Base-by-base conservation (phyloP, 2,113 vertebrate species). In the Tauraco erythrolophus region DNA sequence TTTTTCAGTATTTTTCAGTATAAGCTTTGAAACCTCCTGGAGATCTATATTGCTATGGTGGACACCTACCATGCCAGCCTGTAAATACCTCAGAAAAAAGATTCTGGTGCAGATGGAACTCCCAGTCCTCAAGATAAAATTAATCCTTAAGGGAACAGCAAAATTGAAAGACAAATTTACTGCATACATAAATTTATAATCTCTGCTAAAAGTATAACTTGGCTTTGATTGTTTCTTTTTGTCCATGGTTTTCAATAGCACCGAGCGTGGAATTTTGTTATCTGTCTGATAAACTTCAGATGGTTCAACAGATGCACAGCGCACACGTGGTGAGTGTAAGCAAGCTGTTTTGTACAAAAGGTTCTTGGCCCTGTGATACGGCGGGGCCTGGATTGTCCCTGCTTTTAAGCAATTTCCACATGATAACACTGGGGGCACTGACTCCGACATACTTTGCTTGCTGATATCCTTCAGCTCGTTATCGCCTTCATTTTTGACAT, bases 391-490 rank as follows among this genome's bases (percentile, higher is more conserved):
- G 37, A 8, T 14, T 75, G 76, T 54, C 54, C 33, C 65, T 88
- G 56, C 83, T 88, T 92, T 86, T 51, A 39, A 81, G 33, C 48
- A 35, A n/a, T 66, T 88, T 86, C 60, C 68, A 57, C 1, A 1
- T 75, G 94, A 71, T 94, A 91, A 81, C 94, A 81, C 2, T 68
- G 91, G 71, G 53, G 68, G 43, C 76, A 77, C 35, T 60, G 88
- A 37, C 71, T 97, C 62, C 92, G 85, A 95, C 2, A 3, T 70
- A 19, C 54, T 91, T 58, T 9, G 68, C 77, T 93, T 83, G 72
- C 83, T 56, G 41, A 92, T 84, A 92, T 93, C 85, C 85, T 95
- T 95, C 93, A 92, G 78, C 88, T 93, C 62, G 41, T 88, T 94
- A 90, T 97, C 53, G 0, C 56, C 64, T 88, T 94, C 58, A 45